Evolutionary conservation across 2,888 invertebrate species (phyloP).

Genomic region (Ophion costatus): DNA sequence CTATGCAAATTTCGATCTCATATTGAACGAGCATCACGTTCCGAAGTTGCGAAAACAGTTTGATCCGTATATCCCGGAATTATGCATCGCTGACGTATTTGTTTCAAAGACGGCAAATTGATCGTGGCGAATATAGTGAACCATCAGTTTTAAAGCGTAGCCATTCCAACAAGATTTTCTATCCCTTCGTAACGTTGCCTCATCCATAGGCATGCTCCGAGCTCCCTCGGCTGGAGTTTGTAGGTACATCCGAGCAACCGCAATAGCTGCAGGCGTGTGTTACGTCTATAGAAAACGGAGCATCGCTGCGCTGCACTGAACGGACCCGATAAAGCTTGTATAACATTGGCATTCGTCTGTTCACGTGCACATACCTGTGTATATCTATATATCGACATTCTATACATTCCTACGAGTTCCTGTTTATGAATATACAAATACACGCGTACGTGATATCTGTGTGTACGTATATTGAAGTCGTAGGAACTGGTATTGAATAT

Average conservation of each 20-base stretch:
- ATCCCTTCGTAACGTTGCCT: slow-evolving; percentile 13
- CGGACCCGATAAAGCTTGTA: slow-evolving; percentile 54
- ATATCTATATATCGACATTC: slow-evolving; percentile 38
- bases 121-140: slow-evolving; percentile 8
- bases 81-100: neutral
- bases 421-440: slow-evolving; percentile 34
- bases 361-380: neutral
- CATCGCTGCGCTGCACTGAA: slow-evolving; percentile 29
- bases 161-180: slow-evolving; percentile 10
- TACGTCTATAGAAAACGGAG: slow-evolving; percentile 40
- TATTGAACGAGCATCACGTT: neutral
- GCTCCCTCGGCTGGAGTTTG: slow-evolving; percentile 29
- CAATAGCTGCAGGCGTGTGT: slow-evolving; percentile 42
- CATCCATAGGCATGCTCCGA: slow-evolving; percentile 16
- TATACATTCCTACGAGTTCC: slow-evolving; percentile 25
- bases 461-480: slow-evolving; percentile 68
- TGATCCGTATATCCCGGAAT: neutral
- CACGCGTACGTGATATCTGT: neutral
- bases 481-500: slow-evolving; percentile 76
- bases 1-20: too few relatives aligned
- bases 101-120: neutral
- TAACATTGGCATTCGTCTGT: slow-evolving; percentile 45
- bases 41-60: neutral
- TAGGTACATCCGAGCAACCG: slow-evolving; percentile 32
- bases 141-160: slow-evolving; percentile 6